Conservation (phyloP, 2,888 invertebrate genomes). For the Miltochrista miniata region DNA sequence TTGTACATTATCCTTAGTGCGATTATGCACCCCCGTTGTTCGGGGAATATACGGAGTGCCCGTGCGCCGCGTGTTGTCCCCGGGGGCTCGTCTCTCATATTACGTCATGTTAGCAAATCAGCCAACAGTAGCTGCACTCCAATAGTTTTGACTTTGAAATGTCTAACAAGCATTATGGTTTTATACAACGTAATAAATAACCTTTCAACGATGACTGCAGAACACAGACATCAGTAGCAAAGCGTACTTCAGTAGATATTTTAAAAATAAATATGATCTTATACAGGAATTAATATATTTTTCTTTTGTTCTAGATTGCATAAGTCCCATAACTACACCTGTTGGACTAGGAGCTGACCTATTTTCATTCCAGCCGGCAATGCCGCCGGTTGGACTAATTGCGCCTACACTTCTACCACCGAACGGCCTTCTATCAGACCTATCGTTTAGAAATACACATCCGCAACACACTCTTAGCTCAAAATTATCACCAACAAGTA, state of each 20-base stretch:
- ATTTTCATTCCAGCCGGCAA: slow-evolving; percentile 73
- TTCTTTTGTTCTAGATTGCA: slow-evolving; percentile 72
- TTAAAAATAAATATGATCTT: too few species aligned
- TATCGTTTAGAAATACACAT: slow-evolving; percentile 75
- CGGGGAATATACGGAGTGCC: slow-evolving; percentile 79
- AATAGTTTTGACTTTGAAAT: slow-evolving; percentile 25
- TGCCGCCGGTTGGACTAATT: slow-evolving; percentile 77
- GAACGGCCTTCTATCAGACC: slow-evolving; percentile 74
- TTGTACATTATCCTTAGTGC: slow-evolving; percentile 84
- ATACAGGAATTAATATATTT: slow-evolving; percentile 1
- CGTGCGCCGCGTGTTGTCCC: slow-evolving; percentile 68
- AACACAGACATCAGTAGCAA: background rate
- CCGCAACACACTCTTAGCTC: slow-evolving; percentile 54
- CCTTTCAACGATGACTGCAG: background rate
- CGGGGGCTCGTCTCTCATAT: slow-evolving; percentile 78
- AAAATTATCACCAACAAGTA: slow-evolving; percentile 81
- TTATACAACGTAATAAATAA: background rate
- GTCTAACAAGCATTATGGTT: slow-evolving; percentile 2
- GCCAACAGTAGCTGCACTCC: slow-evolving; percentile 36
- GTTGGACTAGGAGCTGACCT: slow-evolving; percentile 71
- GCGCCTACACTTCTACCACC: slow-evolving; percentile 84
- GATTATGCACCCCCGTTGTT: slow-evolving; percentile 83
- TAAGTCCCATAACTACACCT: slow-evolving; percentile 65
- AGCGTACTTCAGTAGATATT: too few species aligned
- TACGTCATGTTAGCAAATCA: slow-evolving; percentile 76